These are phyloP conservation scores for Trachelus iudaicus DNA, from an alignment of 2,888 invertebrate genomes.

Conservation along the genomic window DNA sequence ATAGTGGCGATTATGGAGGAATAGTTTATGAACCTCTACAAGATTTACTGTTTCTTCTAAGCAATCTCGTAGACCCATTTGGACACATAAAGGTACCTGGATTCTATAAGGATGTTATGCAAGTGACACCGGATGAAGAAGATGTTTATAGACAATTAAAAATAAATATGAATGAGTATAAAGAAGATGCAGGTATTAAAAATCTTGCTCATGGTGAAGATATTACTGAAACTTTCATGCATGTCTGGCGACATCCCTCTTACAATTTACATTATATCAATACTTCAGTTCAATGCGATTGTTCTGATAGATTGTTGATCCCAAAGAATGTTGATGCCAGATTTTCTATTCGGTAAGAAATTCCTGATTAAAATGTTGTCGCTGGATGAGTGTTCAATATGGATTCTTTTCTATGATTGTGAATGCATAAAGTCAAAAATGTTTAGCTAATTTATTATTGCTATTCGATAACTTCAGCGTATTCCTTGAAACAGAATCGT, in stretches of 20 bases:
- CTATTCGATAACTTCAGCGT: not conserved
- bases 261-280: slow-evolving; percentile 39
- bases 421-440: not conserved
- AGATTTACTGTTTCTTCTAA: slow-evolving; percentile 60
- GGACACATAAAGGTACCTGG: slow-evolving; percentile 60
- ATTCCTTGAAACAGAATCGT: slow-evolving; percentile 28
- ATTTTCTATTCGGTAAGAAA: slow-evolving; percentile 42
- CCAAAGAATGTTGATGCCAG: slow-evolving; percentile 32
- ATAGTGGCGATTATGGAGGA: slow-evolving; percentile 45
- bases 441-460: too few relatives aligned
- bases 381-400: not conserved
- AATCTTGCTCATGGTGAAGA: slow-evolving; percentile 27
- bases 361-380: not conserved
- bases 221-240: slow-evolving; percentile 52
- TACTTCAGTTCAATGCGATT: slow-evolving; percentile 18
- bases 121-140: slow-evolving; percentile 67
- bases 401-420: not conserved
- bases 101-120: slow-evolving; percentile 62
- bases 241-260: slow-evolving; percentile 61
- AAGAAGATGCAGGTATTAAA: slow-evolving; percentile 26
- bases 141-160: slow-evolving; percentile 50
- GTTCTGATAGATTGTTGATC: slow-evolving; percentile 27
- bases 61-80: slow-evolving; percentile 49
- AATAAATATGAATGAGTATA: slow-evolving; percentile 31
- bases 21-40: slow-evolving; percentile 57